Conservation (phyloP, 2,797 vertebrate species). For the Adelosebastes latens region DNA sequence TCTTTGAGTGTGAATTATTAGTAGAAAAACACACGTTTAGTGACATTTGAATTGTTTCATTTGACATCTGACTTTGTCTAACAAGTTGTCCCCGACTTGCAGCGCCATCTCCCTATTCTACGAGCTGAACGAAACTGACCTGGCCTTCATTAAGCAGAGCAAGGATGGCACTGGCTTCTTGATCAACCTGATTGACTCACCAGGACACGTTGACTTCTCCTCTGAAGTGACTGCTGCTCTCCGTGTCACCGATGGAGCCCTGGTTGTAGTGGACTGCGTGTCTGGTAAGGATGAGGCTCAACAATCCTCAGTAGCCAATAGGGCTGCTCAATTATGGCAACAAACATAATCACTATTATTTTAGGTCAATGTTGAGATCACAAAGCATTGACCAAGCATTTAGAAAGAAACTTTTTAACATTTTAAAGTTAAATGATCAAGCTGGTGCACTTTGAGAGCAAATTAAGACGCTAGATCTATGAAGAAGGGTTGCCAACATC, state of each 20-base stretch:
- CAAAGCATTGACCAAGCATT: neutral
- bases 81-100: neutral
- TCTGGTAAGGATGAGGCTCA: constrained; percentile 84
- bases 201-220: constrained; percentile 96
- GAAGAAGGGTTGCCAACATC: no score
- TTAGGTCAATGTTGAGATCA: neutral
- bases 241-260: constrained; percentile 94
- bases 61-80: neutral
- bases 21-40: neutral
- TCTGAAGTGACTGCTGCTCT: constrained; percentile 97
- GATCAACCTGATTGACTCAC: constrained; percentile 97
- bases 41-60: neutral
- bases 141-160: constrained; percentile 95
- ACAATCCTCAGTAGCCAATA: neutral
- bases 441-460: neutral
- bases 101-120: constrained; percentile 96
- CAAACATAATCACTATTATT: neutral
- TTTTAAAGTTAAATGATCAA: neutral
- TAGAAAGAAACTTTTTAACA: neutral
- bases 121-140: constrained; percentile 87
- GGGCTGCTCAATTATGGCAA: no score
- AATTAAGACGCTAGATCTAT: neutral
- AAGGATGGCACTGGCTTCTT: constrained; percentile 94
- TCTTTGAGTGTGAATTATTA: neutral
- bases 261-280: constrained; percentile 96